These are phyloP conservation scores for Hozukius guyotensis DNA, from an alignment of 2,797 vertebrate genomes.

Conservation along the genomic window DNA sequence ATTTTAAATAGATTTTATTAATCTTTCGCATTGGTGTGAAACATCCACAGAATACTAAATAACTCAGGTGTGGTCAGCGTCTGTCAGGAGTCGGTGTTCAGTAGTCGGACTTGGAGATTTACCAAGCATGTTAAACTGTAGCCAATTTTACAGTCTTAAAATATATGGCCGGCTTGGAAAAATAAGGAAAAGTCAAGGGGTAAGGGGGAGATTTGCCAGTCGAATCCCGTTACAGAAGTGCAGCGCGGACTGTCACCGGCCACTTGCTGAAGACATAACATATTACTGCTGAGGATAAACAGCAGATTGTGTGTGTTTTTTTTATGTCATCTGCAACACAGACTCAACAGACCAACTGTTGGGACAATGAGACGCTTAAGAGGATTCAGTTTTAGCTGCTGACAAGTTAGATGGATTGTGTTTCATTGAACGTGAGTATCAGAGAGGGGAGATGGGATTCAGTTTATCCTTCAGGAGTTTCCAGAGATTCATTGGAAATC, in stretches of 20 bases:
- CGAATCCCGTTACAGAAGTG: constrained; percentile 37
- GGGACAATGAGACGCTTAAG: constrained; percentile 6
- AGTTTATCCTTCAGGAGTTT: constrained; percentile 34
- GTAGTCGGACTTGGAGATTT: constrained; percentile 67
- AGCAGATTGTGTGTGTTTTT: constrained; percentile 19
- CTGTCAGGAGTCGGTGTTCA: constrained; percentile 58
- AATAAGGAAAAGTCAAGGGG: constrained; percentile 66
- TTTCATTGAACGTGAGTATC: constrained; percentile 27
- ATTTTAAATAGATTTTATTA: constrained; percentile 54
- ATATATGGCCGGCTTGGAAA: constrained; percentile 68
- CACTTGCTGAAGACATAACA: constrained; percentile 69
- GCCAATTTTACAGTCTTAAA: constrained; percentile 70
- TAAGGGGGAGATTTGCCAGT: constrained; percentile 59
- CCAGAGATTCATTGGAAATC: constrained; percentile 36
- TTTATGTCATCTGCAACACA: constrained; percentile 26
- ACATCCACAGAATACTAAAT: constrained; percentile 65
- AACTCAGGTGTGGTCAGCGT: constrained; percentile 74
- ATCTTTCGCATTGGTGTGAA: constrained; percentile 55
- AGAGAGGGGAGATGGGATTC: constrained; percentile 22
- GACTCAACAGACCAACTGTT: constrained; percentile 22
- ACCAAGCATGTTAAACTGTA: constrained; percentile 75
- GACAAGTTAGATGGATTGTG: constrained; percentile 23
- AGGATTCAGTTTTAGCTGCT: constrained; percentile 23
- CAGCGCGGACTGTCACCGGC: constrained; percentile 44
- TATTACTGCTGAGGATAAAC: constrained; percentile 57